Conservation (phyloP, 1,140 invertebrate species). For the Drosophila persimilis region DNA sequence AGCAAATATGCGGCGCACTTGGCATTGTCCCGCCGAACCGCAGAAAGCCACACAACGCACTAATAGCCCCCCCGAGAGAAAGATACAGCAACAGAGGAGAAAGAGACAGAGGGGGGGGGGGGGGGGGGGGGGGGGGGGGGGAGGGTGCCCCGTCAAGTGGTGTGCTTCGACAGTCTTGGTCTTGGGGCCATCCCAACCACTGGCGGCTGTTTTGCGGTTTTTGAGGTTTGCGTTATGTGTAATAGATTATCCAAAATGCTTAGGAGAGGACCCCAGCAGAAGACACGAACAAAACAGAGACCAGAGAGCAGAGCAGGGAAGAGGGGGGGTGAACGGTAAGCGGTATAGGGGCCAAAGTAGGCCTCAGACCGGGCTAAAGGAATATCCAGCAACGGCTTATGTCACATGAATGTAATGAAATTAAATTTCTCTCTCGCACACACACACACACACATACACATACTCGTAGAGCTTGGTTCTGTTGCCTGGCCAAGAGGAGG, state of each 20-base stretch:
- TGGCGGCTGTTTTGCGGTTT: constrained; percentile 64
- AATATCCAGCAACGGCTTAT: constrained; percentile 69
- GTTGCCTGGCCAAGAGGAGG: no score
- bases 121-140: neutral
- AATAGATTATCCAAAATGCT: constrained; percentile 81
- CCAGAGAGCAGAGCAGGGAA: neutral
- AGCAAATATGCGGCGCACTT: constrained; percentile 77
- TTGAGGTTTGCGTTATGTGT: constrained; percentile 79
- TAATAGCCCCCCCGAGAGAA: constrained; percentile 58
- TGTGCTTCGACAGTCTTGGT: constrained; percentile 3
- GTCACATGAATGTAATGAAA: constrained; percentile 80
- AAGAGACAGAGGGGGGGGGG: constrained; percentile 1
- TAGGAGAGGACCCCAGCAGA: constrained; percentile 25
- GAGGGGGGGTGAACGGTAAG: no score
- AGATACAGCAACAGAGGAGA: neutral
- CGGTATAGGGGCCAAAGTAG: constrained; percentile 17
- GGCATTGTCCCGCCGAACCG: constrained; percentile 68
- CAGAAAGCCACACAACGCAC: constrained; percentile 59
- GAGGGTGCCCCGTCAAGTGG: constrained; percentile 21
- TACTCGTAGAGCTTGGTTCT: neutral
- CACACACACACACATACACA: constrained; percentile 36
- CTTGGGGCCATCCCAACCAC: constrained; percentile 20
- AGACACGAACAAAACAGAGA: constrained; percentile 30
- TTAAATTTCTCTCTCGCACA: constrained; percentile 68
- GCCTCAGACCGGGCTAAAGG: constrained; percentile 43